phyloP scores from a whole-genome alignment of 35 echinoderm and acorn worm species.

The Chiridota heheva region DNA sequence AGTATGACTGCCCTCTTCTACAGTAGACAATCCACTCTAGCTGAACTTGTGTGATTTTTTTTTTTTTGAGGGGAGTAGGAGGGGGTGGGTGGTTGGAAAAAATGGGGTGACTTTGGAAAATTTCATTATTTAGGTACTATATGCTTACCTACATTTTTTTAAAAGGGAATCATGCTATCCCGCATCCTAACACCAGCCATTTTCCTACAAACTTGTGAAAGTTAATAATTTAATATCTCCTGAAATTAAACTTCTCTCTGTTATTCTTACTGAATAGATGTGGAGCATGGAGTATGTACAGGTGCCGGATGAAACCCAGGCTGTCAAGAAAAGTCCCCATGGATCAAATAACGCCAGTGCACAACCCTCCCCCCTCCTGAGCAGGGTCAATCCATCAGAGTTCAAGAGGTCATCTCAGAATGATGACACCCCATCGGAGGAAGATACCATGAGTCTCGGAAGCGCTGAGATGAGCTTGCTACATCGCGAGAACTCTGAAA shows the following conservation, averaged over 20 bases:
- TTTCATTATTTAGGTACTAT: no score
- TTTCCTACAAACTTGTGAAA: no score
- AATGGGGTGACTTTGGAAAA: no score
- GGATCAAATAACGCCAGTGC: conserved; percentile 30
- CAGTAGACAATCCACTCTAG: no score
- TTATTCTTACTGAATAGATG: conserved; percentile 55
- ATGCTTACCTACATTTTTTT: no score
- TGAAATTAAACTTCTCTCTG: background rate
- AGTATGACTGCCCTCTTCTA: no score
- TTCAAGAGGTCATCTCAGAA: conserved; percentile 43
- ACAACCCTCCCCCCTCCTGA: conserved; percentile 26
- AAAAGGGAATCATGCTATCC: no score
- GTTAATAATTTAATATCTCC: no score
- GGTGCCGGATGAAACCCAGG: conserved; percentile 64
- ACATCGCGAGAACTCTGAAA: conserved; percentile 4
- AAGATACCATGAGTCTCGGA: conserved; percentile 81
- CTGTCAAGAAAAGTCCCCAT: background rate
- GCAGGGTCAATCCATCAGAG: conserved; percentile 23
- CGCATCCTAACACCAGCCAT: no score
- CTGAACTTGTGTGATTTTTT: no score
- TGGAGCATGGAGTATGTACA: conserved; percentile 98
- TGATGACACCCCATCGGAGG: conserved; percentile 80
- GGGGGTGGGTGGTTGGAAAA: no score
- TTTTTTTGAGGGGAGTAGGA: no score
- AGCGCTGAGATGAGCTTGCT: conserved; percentile 64